Evolutionary conservation across 2,797 vertebrate genomes (phyloP), one percentile per base, ranked within the genome.

Genomic region (Taenioides sp.): DNA sequence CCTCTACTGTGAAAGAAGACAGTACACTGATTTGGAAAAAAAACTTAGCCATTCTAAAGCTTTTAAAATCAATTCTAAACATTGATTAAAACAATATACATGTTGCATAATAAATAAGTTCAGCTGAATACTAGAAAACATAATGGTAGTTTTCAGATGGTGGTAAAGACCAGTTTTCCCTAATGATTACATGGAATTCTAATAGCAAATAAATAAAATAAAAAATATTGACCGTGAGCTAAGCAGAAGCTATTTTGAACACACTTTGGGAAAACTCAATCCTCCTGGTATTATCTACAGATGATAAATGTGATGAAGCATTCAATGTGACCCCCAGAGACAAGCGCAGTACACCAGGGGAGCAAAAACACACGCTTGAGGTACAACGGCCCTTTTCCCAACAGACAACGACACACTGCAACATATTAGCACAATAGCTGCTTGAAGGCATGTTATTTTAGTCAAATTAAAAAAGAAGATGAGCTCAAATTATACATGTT

Each of bases 221-320:
- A 47, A 47, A 43, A 47, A 11, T 2, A 16, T 1, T 49, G 17
- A 49, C 0, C 3, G 16, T 40, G 54, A 23, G 79, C 67, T 76
- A 50, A 67, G 69, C 72, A 34, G 40, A 77, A 64, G 67, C 72
- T 23, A 47, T 47, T 16, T 47, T 47, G 71, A 58, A 84, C 72
- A 84, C 76, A 75, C 81, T 81, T 78, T 50, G 64, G 76, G 85
- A 84, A 77, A 78, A 76, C 54, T 66, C 67, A 80, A 74, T 71
- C 85, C 83, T 85, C 47, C 12, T 87, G 86, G 73, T 82, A 84
- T n/a, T 59, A 86, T 57, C 84, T 65, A 70, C 74, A 75, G 83
- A 83, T 82, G 77, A 80, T 74, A 25, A 47, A 80, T 71, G 69
- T 85, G 84, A 87, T 76, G 77, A 67, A 86, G 83, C 77, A 43